Base-by-base conservation (phyloP, 2,888 invertebrate genomes). In the Microchrysa polita region DNA sequence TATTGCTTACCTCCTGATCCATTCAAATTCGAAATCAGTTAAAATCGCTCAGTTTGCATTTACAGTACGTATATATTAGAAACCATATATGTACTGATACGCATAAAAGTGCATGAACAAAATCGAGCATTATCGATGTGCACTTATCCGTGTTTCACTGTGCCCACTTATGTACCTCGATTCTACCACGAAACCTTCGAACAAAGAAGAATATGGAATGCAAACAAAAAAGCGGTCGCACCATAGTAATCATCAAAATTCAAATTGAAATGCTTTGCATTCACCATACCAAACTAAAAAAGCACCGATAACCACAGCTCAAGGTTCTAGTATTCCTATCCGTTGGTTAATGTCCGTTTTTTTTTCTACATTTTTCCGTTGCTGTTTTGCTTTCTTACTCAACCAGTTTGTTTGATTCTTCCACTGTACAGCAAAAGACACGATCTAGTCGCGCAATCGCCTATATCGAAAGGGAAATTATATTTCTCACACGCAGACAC, bases 401-500 rank as follows among this genome's bases (percentile, higher is more conserved):
- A 2, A 48, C 12, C 48, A n/a, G 48, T 34, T 34, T 7, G 27
- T 55, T 10, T 16, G 27, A 7, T 34, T 34, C 27, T 34, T 2
- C 27, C 27, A n/a, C n/a, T n/a, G n/a, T n/a, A n/a, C n/a, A n/a
- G 2, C 18, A 10, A 2, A 55, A 20, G 55, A n/a, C n/a, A n/a
- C n/a, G n/a, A n/a, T 20, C 5, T 55, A 20, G 55, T 16, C 55
- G 52, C n/a, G n/a, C n/a, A n/a, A 10, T 52, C 16, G 52, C 5
- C n/a, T n/a, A 55, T 20, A 20, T 20, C 55, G 16, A 55, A 55
- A 55, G 18, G 55, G 55, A 20, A 55, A 55, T n/a, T n/a, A n/a
- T n/a, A n/a, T 55, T 55, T 20, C 55, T 55, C 55, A 55, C 55
- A 55, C 55, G 55, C 55, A 55, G 55, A 55, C 55, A 55, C 55